Percentiles rank a stretch among this genome's conserved stretches.
phyloP scores from a whole-genome alignment of 2,888 invertebrate genomes.

The Dasypogon diadema region DNA sequence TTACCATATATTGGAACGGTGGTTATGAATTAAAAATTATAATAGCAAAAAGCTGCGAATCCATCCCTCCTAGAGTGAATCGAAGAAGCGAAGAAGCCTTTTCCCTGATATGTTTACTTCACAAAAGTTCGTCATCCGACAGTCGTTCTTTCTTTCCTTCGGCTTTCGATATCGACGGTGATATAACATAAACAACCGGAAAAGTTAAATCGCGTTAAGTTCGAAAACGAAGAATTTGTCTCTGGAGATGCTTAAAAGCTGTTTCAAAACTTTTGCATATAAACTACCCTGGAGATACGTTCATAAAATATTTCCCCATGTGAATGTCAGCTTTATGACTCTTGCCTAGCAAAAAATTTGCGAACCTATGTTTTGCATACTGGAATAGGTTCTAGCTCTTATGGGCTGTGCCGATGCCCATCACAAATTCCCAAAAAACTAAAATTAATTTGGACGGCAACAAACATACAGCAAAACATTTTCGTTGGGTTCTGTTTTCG shows the following conservation, averaged over 20 bases:
- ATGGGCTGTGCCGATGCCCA: no score
- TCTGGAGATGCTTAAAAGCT: not conserved
- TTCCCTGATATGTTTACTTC: not conserved
- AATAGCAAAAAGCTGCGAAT: not conserved
- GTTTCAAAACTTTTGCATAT: conserved; percentile 15
- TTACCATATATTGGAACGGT: not conserved
- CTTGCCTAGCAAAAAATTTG: not conserved
- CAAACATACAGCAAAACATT: conserved; percentile 5
- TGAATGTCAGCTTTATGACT: conserved; percentile 11
- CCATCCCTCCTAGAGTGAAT: not conserved
- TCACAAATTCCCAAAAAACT: not conserved
- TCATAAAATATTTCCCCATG: conserved; percentile 8
- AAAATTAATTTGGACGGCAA: conserved; percentile 19
- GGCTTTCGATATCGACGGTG: not conserved
- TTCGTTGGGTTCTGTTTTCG: not conserved
- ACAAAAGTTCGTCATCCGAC: not conserved
- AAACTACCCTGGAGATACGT: not conserved
- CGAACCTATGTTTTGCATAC: not conserved
- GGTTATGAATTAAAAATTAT: not conserved
- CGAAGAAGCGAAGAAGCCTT: not conserved
- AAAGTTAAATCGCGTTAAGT: conserved; percentile 3
- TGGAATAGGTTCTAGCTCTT: not conserved
- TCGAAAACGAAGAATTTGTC: conserved; percentile 10
- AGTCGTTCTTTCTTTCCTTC: not conserved
- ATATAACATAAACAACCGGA: not conserved